phyloP scores from a whole-genome alignment of 1,140 invertebrate species.

The Drosophila bifasciata region DNA sequence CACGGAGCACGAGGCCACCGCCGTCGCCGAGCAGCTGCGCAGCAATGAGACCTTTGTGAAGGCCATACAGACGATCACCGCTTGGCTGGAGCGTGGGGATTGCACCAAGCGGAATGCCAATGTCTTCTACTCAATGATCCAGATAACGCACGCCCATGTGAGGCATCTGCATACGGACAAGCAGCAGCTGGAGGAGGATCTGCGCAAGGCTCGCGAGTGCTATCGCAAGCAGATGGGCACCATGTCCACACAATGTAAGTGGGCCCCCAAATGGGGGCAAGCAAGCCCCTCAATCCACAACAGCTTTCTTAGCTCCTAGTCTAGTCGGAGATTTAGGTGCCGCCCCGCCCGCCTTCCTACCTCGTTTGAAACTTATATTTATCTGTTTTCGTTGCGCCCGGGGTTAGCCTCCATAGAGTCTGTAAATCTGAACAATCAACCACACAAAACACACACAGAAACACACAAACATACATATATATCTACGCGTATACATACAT shows the following conservation, averaged over 20 bases:
- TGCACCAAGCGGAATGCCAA: slow-evolving; percentile 95
- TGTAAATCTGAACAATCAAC: slow-evolving; percentile 60
- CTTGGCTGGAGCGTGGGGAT: slow-evolving; percentile 96
- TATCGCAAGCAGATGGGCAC: slow-evolving; percentile 92
- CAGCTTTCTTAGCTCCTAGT: slow-evolving; percentile 44
- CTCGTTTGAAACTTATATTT: slow-evolving; percentile 45
- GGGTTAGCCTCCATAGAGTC: slow-evolving; percentile 63
- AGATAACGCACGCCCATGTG: slow-evolving; percentile 95
- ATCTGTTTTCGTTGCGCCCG: slow-evolving; percentile 61
- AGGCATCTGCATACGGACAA: slow-evolving; percentile 93
- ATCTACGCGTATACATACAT: slow-evolving; percentile 31
- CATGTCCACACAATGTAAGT: slow-evolving; percentile 94
- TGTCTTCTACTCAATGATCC: slow-evolving; percentile 96
- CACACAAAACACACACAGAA: slow-evolving; percentile 42
- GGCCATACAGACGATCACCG: slow-evolving; percentile 91
- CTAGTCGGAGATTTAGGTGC: slow-evolving; percentile 67
- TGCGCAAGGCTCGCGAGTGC: slow-evolving; percentile 91
- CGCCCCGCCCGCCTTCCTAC: slow-evolving; percentile 28
- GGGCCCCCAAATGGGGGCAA: slow-evolving; percentile 16
- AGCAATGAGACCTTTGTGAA: slow-evolving; percentile 91
- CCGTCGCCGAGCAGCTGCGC: slow-evolving; percentile 93
- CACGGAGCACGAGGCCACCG: slow-evolving; percentile 92
- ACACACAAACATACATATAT: slow-evolving; percentile 31
- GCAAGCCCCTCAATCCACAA: neutral
- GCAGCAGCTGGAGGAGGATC: slow-evolving; percentile 92